A percentile compares a stretch with the other conserved stretches of the same genome.
Evolutionary conservation across 2,797 vertebrate species (phyloP).

Genomic region (Thripadectes ignobilis): DNA sequence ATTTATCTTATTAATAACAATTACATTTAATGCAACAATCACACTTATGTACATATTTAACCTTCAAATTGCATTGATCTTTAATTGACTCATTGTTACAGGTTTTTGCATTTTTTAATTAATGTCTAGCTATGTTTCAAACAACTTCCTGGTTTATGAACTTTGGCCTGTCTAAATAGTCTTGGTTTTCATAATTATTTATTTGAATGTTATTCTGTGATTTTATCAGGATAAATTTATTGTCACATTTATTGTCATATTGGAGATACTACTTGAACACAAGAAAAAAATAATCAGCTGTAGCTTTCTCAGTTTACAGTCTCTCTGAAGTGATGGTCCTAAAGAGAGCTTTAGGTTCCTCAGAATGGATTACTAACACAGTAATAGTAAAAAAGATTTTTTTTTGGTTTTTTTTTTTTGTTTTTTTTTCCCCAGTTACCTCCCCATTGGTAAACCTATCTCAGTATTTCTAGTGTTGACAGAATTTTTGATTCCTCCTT

Average conservation of each 20-base stretch:
- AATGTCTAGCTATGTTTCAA: background rate
- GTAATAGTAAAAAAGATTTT: background rate
- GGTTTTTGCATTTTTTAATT: background rate
- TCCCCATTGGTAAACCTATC: background rate
- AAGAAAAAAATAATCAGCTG: background rate
- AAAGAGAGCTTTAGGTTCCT: background rate
- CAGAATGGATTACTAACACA: background rate
- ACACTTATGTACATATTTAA: background rate
- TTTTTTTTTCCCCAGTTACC: background rate
- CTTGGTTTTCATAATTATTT: background rate
- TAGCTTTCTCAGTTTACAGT: background rate
- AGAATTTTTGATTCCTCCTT: background rate
- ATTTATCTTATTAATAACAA: background rate
- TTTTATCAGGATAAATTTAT: background rate
- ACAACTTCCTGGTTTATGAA: background rate
- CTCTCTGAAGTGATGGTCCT: background rate
- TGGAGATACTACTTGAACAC: background rate
- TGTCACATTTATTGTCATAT: background rate
- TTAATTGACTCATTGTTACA: background rate
- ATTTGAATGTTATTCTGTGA: background rate
- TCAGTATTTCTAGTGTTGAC: background rate
- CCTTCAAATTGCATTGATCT: background rate
- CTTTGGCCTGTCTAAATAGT: background rate
- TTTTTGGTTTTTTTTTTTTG: too few relatives aligned
- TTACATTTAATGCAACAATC: background rate